Conservation (phyloP, 2,797 vertebrate genomes). For the Lemur catta region DNA sequence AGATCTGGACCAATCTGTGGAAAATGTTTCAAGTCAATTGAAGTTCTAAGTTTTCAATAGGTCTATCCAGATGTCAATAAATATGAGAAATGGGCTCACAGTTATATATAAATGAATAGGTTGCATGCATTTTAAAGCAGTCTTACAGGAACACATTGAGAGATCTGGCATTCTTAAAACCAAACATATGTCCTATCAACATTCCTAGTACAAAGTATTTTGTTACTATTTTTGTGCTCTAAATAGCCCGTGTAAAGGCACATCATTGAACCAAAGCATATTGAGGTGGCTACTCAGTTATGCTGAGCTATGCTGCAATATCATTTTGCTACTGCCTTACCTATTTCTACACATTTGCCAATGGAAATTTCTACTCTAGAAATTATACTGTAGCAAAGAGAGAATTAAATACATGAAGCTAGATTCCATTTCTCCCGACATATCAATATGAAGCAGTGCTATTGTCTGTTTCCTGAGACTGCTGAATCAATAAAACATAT, state of each 20-base stretch:
- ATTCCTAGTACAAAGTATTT: constrained; percentile 24
- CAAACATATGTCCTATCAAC: constrained; percentile 31
- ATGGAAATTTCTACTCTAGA: constrained; percentile 34
- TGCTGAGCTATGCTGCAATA: constrained; percentile 4
- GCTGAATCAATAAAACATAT: constrained; percentile 73
- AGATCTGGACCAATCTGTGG: background rate
- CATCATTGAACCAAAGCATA: constrained; percentile 37
- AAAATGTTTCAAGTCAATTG: background rate
- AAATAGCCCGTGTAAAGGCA: background rate
- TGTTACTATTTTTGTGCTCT: background rate
- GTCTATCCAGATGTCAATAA: background rate
- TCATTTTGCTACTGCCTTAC: background rate
- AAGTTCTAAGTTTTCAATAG: constrained; percentile 20
- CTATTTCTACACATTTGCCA: constrained; percentile 33
- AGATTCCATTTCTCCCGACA: constrained; percentile 54
- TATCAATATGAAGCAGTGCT: constrained; percentile 73
- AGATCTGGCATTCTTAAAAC: constrained; percentile 51
- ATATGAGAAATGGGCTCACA: background rate
- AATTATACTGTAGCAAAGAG: constrained; percentile 55
- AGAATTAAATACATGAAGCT: background rate
- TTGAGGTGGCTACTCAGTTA: background rate
- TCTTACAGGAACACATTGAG: constrained; percentile 36
- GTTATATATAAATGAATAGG: background rate
- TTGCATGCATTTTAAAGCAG: constrained; percentile 3
- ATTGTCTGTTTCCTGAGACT: constrained; percentile 39